Percentiles rank a stretch among this genome's conserved stretches.
phyloP scores from a whole-genome alignment of 2,797 vertebrate species.

The Liparis tanakae region DNA sequence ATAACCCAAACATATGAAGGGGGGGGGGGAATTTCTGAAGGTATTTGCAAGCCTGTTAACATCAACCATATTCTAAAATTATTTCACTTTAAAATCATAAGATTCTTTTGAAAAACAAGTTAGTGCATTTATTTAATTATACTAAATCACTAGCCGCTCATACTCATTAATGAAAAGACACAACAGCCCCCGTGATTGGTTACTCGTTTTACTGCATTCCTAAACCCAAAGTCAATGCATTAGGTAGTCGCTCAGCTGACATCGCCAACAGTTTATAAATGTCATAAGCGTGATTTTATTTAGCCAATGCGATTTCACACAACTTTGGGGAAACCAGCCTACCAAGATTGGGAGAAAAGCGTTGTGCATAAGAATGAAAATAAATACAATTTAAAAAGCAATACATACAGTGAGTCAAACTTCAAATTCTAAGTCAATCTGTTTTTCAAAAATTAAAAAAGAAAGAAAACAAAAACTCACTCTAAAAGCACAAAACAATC shows the following conservation, averaged over 20 bases:
- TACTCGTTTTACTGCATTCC: conserved; percentile 82
- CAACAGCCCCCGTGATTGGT: conserved; percentile 83
- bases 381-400: conserved; percentile 83
- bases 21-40: conserved; percentile 60
- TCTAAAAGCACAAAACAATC: conserved; percentile 79
- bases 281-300: conserved; percentile 80
- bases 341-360: conserved; percentile 81
- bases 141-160: conserved; percentile 87
- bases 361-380: conserved; percentile 82
- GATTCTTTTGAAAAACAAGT: conserved; percentile 80
- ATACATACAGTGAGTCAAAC: conserved; percentile 84
- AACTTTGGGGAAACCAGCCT: conserved; percentile 85
- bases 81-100: conserved; percentile 87
- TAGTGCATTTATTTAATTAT: conserved; percentile 87
- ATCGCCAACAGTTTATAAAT: conserved; percentile 78
- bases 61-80: conserved; percentile 83
- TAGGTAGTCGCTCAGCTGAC: conserved; percentile 81
- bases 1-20: conserved; percentile 76
- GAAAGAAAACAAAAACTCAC: conserved; percentile 67
- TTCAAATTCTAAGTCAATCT: conserved; percentile 80
- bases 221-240: conserved; percentile 83
- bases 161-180: conserved; percentile 78
- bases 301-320: conserved; percentile 84
- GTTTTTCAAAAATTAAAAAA: conserved; percentile 60
- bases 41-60: conserved; percentile 83